Conservation (phyloP, 2,797 vertebrate genomes). For the Enteromius thamalakanensis region DNA sequence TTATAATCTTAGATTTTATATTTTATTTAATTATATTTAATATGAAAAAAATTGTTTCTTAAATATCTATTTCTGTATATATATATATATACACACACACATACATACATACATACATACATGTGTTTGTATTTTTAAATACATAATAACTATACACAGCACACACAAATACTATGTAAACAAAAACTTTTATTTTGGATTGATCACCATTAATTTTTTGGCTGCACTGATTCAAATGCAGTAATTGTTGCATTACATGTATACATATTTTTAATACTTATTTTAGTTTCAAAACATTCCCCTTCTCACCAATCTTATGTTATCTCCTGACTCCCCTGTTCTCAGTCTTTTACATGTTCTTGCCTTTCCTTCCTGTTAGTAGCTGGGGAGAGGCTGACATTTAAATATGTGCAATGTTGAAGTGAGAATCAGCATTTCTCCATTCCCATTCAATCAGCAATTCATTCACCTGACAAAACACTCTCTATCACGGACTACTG, state of each 20-base stretch:
- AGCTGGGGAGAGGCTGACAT: constrained; percentile 54
- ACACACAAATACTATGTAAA: too few species aligned
- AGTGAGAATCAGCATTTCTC: constrained; percentile 47
- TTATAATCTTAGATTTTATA: too few species aligned
- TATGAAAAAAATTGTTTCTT: background rate
- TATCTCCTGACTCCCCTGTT: background rate
- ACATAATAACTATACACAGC: too few species aligned
- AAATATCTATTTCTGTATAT: too few species aligned
- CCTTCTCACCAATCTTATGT: background rate
- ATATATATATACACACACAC: too few species aligned
- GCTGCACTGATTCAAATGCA: background rate
- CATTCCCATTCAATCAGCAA: constrained; percentile 46
- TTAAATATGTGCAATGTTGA: constrained; percentile 54
- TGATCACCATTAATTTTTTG: too few species aligned
- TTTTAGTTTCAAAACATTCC: constrained; percentile 13
- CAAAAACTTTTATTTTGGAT: too few species aligned
- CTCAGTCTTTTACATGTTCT: constrained; percentile 16
- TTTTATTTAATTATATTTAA: too few species aligned
- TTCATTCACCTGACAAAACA: constrained; percentile 50
- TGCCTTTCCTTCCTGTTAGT: constrained; percentile 11
- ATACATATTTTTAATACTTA: background rate
- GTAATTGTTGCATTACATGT: background rate
- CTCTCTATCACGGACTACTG: constrained; percentile 20
- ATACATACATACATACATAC: too few species aligned
- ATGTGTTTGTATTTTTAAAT: too few species aligned